phyloP scores from a whole-genome alignment of 2,113 vertebrate species.

The Enhydra lutris region DNA sequence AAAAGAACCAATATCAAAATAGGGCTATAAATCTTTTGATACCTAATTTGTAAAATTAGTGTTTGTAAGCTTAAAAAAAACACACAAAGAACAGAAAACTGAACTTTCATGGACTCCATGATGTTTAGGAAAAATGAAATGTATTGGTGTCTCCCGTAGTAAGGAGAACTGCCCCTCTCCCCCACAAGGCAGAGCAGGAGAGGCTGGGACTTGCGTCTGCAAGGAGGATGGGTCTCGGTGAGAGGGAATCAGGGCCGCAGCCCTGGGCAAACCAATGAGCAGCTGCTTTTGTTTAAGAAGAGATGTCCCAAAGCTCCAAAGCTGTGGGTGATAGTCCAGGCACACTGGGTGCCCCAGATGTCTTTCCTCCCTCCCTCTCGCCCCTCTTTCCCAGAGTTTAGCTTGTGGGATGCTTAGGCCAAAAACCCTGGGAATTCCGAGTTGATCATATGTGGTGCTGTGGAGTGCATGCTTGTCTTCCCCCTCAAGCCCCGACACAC shows the following conservation, averaged over 20 bases:
- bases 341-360: background rate
- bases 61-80: background rate
- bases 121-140: background rate
- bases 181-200: background rate
- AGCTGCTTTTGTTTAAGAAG: background rate
- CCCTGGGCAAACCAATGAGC: background rate
- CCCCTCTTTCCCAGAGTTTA: background rate
- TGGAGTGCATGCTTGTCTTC: too few species aligned
- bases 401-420: background rate
- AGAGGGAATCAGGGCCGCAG: background rate
- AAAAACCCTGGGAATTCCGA: background rate
- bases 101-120: background rate
- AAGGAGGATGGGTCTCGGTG: background rate
- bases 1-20: background rate
- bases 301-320: background rate
- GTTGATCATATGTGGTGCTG: background rate
- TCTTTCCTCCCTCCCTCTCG: too few species aligned
- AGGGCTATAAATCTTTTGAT: background rate
- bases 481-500: background rate
- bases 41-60: background rate
- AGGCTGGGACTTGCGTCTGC: background rate
- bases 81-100: background rate
- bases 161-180: background rate
- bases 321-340: background rate
- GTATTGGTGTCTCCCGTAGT: too few species aligned